Evolutionary conservation across 2,797 vertebrate genomes (phyloP).

Genomic region (Pristis pectinata): DNA sequence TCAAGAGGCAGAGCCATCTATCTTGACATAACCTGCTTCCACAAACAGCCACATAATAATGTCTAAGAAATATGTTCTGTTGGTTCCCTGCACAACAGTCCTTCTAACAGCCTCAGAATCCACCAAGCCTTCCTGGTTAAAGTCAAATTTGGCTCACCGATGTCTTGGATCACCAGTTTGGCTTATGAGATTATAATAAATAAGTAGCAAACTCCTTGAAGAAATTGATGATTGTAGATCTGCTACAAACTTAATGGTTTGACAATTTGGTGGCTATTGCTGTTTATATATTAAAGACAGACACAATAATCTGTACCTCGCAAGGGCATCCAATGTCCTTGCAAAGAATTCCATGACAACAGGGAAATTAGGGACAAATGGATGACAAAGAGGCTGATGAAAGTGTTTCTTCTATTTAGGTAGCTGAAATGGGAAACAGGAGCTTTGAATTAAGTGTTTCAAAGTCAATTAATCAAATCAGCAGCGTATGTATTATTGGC

Average conservation of each 20-base stretch:
- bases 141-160: not conserved
- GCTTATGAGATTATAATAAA: not conserved
- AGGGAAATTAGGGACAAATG: not conserved
- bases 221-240: not conserved
- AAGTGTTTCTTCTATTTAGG: not conserved
- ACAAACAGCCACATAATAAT: no score
- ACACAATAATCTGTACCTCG: not conserved
- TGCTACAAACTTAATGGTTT: not conserved
- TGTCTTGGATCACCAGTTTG: not conserved
- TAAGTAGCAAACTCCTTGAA: not conserved
- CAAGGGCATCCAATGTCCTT: not conserved
- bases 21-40: no score
- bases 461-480: slow-evolving; percentile 25
- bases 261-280: not conserved
- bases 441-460: slow-evolving; percentile 1
- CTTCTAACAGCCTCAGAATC: not conserved
- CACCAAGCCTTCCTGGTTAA: not conserved
- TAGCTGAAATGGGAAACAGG: not conserved
- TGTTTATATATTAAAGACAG: no score
- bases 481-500: not conserved
- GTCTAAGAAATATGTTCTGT: no score
- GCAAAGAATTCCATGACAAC: not conserved
- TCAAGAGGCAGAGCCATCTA: not conserved
- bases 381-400: not conserved
- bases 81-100: not conserved